A percentile compares a stretch with the other conserved stretches of the same genome.
Conservation (phyloP, 2,113 vertebrate genomes). For the Ceuthmochares aereus region DNA sequence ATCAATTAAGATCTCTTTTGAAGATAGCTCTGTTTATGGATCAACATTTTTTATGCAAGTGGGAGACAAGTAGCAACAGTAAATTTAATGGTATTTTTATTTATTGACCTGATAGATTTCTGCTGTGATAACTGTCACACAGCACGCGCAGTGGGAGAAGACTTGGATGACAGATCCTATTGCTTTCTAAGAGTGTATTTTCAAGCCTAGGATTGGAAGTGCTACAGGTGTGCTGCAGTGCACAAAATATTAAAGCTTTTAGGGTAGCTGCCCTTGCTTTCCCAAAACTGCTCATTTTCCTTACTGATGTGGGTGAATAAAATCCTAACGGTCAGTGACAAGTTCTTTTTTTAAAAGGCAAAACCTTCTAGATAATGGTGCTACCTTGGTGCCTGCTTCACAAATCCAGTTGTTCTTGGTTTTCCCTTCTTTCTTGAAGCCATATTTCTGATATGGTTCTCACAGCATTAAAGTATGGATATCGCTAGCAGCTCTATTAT, state of each 20-base stretch:
- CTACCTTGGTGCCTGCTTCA: not conserved
- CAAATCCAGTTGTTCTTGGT: not conserved
- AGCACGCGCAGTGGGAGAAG: not conserved
- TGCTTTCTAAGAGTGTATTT: not conserved
- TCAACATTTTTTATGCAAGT: not conserved
- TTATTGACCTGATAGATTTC: not conserved
- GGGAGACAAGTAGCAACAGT: not conserved
- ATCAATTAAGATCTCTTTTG: not conserved
- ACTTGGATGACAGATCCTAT: not conserved
- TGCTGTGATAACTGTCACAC: not conserved
- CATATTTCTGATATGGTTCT: not conserved
- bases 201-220: not conserved
- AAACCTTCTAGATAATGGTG: not conserved
- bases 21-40: not conserved
- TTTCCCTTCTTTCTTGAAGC: not conserved
- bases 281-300: not conserved
- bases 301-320: not conserved
- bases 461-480: not conserved
- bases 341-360: not conserved
- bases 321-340: not conserved
- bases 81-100: not conserved
- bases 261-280: not conserved
- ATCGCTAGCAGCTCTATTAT: not conserved
- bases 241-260: not conserved
- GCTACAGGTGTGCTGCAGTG: not conserved